Evolutionary conservation across 2,113 vertebrate species (phyloP), one percentile per base, ranked within the genome.

Genomic region (Salvelinus sp.): DNA sequence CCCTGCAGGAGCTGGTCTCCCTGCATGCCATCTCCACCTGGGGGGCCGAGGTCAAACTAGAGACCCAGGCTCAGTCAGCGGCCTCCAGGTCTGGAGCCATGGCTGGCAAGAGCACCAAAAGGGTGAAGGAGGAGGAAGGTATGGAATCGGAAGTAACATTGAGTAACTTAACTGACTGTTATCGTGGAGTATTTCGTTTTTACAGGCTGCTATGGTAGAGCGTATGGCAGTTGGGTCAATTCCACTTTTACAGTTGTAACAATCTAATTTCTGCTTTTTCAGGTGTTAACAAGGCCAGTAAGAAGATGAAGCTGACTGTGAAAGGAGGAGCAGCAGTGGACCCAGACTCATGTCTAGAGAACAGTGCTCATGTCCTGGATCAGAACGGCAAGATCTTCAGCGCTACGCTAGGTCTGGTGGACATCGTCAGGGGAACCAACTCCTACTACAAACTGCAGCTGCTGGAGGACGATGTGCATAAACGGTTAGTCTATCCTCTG

Each of bases 401-500:
- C 5, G 98, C 98, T 14, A 99, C 98, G 0, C 90, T 99, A 1
- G 97, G 98, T 44, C 92, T 98, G 2, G 98, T 99, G 76, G 97
- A 99, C 90, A 98, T 98, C 2, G 93, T 95, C 25, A 95, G 95
- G 82, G 97, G 97, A 73, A 98, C 96, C 28, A 99, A 99, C 91
- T 99, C 98, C 1, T 99, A 99, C 76, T 99, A 99, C 74, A 99
- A 99, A 82, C 90, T 99, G 76, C 98, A 99, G 87, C 93, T 99
- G 25, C 91, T 99, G 47, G 97, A 99, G 84, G 96, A 96, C 57
- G 97, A 99, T 76, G 93, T 96, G 25, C 96, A 98, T 79, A 96
- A 93, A 88, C 94, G 96, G 98, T 98, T 67, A 68, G 88, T 79
- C 66, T 33, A 44, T 6, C 60, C 3, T 12, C 47, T 10, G 27